Conservation (phyloP, 1,140 invertebrate species). For the Scaptomyza montana region DNA sequence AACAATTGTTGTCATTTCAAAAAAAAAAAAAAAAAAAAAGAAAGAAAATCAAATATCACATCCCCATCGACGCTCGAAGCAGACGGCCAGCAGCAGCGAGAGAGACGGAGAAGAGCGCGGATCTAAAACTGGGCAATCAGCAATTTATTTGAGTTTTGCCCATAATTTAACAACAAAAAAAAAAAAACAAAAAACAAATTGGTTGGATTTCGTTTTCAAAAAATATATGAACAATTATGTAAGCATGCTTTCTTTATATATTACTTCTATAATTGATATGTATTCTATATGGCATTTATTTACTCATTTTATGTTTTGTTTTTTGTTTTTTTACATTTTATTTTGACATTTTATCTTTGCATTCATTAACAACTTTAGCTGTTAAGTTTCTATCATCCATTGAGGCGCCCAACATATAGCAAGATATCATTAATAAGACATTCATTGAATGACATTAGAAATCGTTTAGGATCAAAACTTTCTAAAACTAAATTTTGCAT, state of each 20-base stretch:
- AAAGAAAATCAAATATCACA: slow-evolving; percentile 43
- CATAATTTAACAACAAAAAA: slow-evolving; percentile 75
- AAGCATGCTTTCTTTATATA: slow-evolving; percentile 78
- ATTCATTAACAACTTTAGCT: too few relatives aligned
- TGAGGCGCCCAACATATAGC: background rate
- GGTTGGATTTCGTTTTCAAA: slow-evolving; percentile 82
- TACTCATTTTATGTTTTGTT: background rate
- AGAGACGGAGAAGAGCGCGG: background rate
- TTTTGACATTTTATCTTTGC: slow-evolving; percentile 2
- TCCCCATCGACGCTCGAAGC: slow-evolving; percentile 39
- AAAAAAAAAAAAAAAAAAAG: slow-evolving; percentile 19
- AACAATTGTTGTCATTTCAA: slow-evolving; percentile 28
- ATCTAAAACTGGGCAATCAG: slow-evolving; percentile 35
- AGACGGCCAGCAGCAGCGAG: slow-evolving; percentile 27
- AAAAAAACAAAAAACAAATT: slow-evolving; percentile 66
- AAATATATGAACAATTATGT: slow-evolving; percentile 74
- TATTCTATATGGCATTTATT: slow-evolving; percentile 24
- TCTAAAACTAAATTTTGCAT: background rate
- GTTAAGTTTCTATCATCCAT: background rate
- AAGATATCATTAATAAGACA: slow-evolving; percentile 16
- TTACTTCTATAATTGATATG: slow-evolving; percentile 53
- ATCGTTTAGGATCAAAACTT: background rate
- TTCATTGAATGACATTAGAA: slow-evolving; percentile 5
- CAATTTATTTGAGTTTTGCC: slow-evolving; percentile 79
- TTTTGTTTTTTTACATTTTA: background rate